These are phyloP conservation scores for Triplophysa rosa DNA, from an alignment of 2,113 vertebrate species.

Conservation along the genomic window DNA sequence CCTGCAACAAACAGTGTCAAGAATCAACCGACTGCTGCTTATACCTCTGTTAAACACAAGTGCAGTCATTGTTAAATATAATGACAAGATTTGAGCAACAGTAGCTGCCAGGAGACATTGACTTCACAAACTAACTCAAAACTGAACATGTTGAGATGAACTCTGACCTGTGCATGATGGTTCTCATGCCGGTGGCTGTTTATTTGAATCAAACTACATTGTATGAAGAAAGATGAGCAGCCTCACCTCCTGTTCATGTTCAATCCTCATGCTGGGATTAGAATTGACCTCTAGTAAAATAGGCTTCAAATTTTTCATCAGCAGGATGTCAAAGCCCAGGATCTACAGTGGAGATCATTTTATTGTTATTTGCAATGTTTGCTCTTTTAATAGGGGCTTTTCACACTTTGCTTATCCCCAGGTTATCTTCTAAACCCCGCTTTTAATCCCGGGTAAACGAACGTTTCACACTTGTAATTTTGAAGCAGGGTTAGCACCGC, in stretches of 20 bases:
- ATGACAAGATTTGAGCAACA: neutral
- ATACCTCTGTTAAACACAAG: neutral
- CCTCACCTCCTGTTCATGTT: constrained; percentile 91
- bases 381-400: neutral
- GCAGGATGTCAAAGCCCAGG: constrained; percentile 96
- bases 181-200: neutral
- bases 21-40: neutral
- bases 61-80: neutral
- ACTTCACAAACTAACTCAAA: neutral
- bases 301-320: constrained; percentile 96
- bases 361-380: neutral
- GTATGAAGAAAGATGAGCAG: neutral
- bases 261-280: constrained; percentile 98
- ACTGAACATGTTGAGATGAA: neutral
- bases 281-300: constrained; percentile 95
- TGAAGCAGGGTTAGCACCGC: too few species aligned
- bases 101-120: neutral
- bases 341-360: constrained; percentile 74
- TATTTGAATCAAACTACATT: neutral
- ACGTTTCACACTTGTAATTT: too few species aligned
- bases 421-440: too few species aligned
- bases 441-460: too few species aligned
- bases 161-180: neutral
- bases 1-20: constrained; percentile 68
- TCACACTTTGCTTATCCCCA: too few species aligned